Conservation (phyloP, 1,140 invertebrate genomes). For the Elymnias hypermnestra region DNA sequence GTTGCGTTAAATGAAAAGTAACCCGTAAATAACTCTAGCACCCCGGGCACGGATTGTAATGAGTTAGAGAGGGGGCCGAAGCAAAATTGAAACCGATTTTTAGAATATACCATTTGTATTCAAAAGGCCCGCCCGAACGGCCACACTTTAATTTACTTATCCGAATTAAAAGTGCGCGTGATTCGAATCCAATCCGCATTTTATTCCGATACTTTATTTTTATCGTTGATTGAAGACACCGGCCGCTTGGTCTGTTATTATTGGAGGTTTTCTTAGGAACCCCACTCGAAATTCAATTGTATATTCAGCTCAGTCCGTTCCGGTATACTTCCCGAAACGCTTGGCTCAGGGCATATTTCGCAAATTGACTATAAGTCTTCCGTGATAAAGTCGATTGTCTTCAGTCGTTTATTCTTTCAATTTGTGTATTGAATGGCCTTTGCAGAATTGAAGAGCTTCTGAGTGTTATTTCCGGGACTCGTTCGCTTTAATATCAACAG, state of each 20-base stretch:
- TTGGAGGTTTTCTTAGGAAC: slow-evolving; percentile 27
- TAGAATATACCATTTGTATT: slow-evolving; percentile 70
- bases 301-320: slow-evolving; percentile 34
- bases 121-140: slow-evolving; percentile 46
- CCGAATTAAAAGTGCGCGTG: slow-evolving; percentile 71
- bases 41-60: slow-evolving; percentile 38
- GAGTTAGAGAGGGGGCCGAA: slow-evolving; percentile 35
- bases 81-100: slow-evolving; percentile 55
- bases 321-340: slow-evolving; percentile 25
- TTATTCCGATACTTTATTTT: slow-evolving; percentile 61
- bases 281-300: slow-evolving; percentile 32
- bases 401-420: slow-evolving; percentile 44
- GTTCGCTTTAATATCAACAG: slow-evolving; percentile 6
- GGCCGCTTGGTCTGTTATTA: slow-evolving; percentile 35
- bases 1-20: slow-evolving; percentile 48
- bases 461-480: slow-evolving; percentile 10
- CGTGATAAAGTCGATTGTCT: slow-evolving; percentile 43
- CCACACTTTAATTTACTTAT: slow-evolving; percentile 75
- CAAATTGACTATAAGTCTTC: slow-evolving; percentile 46
- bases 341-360: slow-evolving; percentile 39
- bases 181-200: slow-evolving; percentile 54
- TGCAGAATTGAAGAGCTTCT: slow-evolving; percentile 10
- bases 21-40: slow-evolving; percentile 49
- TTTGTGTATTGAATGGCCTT: slow-evolving; percentile 36
- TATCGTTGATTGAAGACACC: slow-evolving; percentile 61